Evolutionary conservation across 2,113 vertebrate genomes (phyloP).

Genomic region (Oreochromis niloticus): DNA sequence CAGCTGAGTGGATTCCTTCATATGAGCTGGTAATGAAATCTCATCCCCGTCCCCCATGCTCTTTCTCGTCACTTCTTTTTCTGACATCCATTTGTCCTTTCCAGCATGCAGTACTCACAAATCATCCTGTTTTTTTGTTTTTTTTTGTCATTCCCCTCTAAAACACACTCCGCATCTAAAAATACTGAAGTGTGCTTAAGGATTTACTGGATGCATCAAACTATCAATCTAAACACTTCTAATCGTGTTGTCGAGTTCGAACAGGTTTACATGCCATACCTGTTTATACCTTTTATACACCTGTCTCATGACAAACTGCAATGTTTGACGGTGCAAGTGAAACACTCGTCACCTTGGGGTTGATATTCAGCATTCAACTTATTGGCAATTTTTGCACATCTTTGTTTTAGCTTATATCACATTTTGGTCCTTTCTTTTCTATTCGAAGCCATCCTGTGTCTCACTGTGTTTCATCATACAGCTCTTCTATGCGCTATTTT

Average conservation of each 20-base stretch:
- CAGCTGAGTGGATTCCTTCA: slow-evolving; percentile 14
- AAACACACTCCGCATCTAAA: background rate
- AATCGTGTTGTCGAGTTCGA: background rate
- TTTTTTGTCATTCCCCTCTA: slow-evolving; percentile 27
- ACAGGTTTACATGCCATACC: background rate
- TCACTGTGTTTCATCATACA: background rate
- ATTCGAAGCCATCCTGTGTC: background rate
- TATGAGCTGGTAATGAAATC: slow-evolving; percentile 24
- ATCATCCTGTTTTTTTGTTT: slow-evolving; percentile 17
- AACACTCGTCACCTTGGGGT: background rate
- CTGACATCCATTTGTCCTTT: slow-evolving; percentile 52
- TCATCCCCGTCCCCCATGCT: background rate
- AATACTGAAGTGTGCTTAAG: background rate
- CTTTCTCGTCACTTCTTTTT: background rate
- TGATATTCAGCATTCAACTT: background rate
- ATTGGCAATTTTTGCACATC: background rate
- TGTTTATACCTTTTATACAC: background rate
- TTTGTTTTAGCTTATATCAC: background rate
- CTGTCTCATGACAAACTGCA: background rate
- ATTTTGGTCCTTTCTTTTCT: background rate
- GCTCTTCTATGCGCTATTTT: background rate
- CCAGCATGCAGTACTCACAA: slow-evolving; percentile 23
- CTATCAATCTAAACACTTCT: background rate
- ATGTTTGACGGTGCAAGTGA: background rate
- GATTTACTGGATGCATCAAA: background rate